These are phyloP conservation scores for Dipodomys merriami DNA, from an alignment of 2,113 vertebrate species.

Conservation along the genomic window DNA sequence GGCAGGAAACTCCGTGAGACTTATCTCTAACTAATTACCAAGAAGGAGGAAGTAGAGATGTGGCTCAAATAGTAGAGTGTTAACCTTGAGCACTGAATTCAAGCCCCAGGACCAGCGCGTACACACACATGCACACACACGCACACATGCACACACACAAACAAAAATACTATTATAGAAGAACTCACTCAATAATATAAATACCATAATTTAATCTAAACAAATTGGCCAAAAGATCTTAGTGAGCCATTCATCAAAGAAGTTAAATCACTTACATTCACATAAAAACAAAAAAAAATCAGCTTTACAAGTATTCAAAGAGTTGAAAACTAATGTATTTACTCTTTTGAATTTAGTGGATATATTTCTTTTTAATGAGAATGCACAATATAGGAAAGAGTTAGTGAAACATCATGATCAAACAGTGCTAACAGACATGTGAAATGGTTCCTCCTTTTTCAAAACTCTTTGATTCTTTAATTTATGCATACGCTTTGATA, in stretches of 20 bases:
- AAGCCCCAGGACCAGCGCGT: no score
- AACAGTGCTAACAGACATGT: neutral
- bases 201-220: slow-evolving; percentile 18
- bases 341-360: slow-evolving; percentile 28
- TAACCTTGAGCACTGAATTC: no score
- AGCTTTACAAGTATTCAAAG: slow-evolving; percentile 46
- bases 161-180: neutral
- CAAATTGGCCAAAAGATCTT: neutral
- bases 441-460: neutral
- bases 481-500: slow-evolving; percentile 11
- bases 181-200: slow-evolving; percentile 19
- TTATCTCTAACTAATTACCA: no score
- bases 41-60: no score
- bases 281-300: slow-evolving; percentile 42
- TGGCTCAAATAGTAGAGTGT: no score
- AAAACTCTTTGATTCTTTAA: slow-evolving; percentile 42
- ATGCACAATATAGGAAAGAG: neutral
- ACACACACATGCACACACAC: no score
- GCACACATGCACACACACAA: no score
- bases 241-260: slow-evolving; percentile 6
- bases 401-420: neutral
- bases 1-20: no score
- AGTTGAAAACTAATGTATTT: slow-evolving; percentile 60
- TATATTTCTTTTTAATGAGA: slow-evolving; percentile 15
- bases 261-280: slow-evolving; percentile 40